phyloP scores from a whole-genome alignment of 1,140 invertebrate genomes.

The Anthonomus grandis region DNA sequence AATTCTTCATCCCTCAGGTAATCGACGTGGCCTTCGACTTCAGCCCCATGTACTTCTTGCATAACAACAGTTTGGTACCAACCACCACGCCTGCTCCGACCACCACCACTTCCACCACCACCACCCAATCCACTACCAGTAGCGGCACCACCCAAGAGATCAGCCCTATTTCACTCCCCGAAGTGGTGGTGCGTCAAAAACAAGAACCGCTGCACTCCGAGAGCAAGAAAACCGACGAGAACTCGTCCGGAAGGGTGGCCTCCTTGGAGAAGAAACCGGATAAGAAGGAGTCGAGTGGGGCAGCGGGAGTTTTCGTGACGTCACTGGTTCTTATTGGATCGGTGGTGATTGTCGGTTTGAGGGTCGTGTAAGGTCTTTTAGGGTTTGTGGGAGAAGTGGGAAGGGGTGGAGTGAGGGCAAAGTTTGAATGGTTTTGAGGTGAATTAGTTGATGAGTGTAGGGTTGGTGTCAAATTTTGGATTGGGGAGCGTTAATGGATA shows the following conservation, averaged over 20 bases:
- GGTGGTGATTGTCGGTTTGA: too few relatives aligned
- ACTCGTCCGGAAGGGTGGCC: slow-evolving; percentile 24
- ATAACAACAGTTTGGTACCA: slow-evolving; percentile 70
- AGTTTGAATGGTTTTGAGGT: too few relatives aligned
- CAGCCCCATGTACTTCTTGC: slow-evolving; percentile 68
- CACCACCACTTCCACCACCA: slow-evolving; percentile 65
- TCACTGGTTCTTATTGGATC: too few relatives aligned
- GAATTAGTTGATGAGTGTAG: too few relatives aligned
- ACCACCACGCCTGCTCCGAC: slow-evolving; percentile 71
- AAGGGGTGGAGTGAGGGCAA: too few relatives aligned
- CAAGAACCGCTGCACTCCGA: slow-evolving; percentile 13
- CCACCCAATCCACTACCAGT: slow-evolving; percentile 57
- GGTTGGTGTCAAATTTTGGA: too few relatives aligned
- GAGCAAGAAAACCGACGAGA: slow-evolving; percentile 32
- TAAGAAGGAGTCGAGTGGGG: too few relatives aligned
- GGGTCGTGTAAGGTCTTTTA: too few relatives aligned
- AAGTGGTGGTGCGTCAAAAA: slow-evolving; percentile 14
- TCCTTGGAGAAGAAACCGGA: slow-evolving; percentile 37
- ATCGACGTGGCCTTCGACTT: slow-evolving; percentile 63
- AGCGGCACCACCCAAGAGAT: slow-evolving; percentile 52
- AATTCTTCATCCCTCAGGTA: too few relatives aligned
- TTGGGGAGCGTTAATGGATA: too few relatives aligned
- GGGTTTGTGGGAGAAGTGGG: too few relatives aligned
- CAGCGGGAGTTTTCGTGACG: too few relatives aligned
- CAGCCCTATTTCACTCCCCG: slow-evolving; percentile 20